phyloP scores from a whole-genome alignment of 1,140 invertebrate species.

The Solenopsis invicta region DNA sequence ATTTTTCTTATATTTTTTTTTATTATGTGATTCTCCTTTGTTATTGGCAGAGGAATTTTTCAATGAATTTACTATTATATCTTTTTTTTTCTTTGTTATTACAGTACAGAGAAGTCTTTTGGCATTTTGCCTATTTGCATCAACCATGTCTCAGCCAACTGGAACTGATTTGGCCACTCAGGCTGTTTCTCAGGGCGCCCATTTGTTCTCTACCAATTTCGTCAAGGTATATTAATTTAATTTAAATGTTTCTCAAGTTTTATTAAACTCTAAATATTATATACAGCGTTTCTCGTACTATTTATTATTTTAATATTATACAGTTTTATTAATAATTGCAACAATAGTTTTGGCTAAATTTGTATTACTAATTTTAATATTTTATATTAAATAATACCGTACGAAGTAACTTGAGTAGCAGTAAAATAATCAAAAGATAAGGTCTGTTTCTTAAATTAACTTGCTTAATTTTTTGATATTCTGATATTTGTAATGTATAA shows the following conservation, averaged over 20 bases:
- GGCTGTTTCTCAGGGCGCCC: constrained; percentile 70
- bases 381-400: neutral
- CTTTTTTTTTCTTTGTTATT: constrained; percentile 61
- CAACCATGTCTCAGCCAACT: constrained; percentile 52
- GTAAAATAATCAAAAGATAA: neutral
- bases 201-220: constrained; percentile 74
- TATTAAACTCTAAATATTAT: neutral
- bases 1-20: neutral
- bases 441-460: neutral
- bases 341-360: neutral
- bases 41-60: neutral
- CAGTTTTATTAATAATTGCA: neutral
- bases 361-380: neutral
- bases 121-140: constrained; percentile 51
- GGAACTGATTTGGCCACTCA: constrained; percentile 28
- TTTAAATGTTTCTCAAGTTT: neutral
- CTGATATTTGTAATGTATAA: neutral
- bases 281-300: neutral
- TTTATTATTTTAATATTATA: neutral
- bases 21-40: neutral
- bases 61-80: neutral
- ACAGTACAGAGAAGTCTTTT: constrained; percentile 68
- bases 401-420: neutral
- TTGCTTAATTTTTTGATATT: constrained; percentile 13
- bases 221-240: constrained; percentile 70